Conservation (phyloP, 2,888 invertebrate genomes). For the Drosophila cognata region DNA sequence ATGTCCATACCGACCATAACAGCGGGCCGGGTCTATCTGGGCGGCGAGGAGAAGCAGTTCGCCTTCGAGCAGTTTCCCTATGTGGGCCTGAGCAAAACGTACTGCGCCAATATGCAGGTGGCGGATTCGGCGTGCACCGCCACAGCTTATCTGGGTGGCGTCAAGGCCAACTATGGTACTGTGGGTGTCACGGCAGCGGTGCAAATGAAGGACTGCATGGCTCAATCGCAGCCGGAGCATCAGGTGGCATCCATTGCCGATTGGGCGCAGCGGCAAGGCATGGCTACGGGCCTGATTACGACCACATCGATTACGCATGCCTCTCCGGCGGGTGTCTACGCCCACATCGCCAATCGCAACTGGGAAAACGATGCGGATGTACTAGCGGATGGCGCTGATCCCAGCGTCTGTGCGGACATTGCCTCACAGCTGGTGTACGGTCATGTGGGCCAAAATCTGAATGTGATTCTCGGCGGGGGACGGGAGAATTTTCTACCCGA, state of each 20-base stretch:
- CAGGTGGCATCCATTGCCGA: constrained; percentile 89
- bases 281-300: constrained; percentile 90
- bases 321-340: constrained; percentile 91
- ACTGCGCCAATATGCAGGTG: constrained; percentile 91
- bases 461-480: constrained; percentile 93
- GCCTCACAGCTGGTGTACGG: constrained; percentile 89
- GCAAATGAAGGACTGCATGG: constrained; percentile 88
- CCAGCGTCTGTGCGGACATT: constrained; percentile 89
- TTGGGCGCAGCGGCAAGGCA: constrained; percentile 89
- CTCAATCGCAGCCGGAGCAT: constrained; percentile 86
- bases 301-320: constrained; percentile 93
- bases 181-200: constrained; percentile 91
- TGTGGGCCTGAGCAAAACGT: constrained; percentile 92
- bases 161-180: constrained; percentile 91
- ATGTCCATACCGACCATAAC: constrained; percentile 94
- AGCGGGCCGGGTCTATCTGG: constrained; percentile 91
- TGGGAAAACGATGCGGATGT: constrained; percentile 91
- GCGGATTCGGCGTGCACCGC: constrained; percentile 94
- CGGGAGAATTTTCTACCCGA: constrained; percentile 88
- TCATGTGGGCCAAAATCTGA: constrained; percentile 89
- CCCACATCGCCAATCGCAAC: constrained; percentile 89
- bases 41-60: constrained; percentile 91
- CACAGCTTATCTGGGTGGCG: constrained; percentile 92
- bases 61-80: constrained; percentile 92
- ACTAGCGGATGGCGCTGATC: constrained; percentile 85